Conservation (phyloP, 1,140 invertebrate species). For the Tenebrio molitor region DNA sequence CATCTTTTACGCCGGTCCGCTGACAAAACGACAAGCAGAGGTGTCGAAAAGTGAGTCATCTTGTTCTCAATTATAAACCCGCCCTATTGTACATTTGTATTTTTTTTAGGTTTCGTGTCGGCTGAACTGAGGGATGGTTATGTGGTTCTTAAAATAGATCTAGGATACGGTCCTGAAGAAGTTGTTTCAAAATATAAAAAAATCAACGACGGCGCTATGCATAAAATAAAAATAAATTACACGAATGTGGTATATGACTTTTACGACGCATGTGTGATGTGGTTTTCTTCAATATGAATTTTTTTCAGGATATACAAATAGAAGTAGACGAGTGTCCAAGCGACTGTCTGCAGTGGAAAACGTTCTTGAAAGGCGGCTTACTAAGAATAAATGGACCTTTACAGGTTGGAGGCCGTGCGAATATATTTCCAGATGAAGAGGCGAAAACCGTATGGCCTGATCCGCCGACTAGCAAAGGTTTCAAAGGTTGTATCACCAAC, state of each 20-base stretch:
- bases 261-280: background rate
- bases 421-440: slow-evolving; percentile 69
- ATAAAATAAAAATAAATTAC: slow-evolving; percentile 74
- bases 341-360: slow-evolving; percentile 78
- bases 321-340: slow-evolving; percentile 83
- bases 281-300: slow-evolving; percentile 24
- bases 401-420: slow-evolving; percentile 85
- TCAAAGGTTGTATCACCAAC: slow-evolving; percentile 89
- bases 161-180: slow-evolving; percentile 83
- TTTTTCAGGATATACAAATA: slow-evolving; percentile 76
- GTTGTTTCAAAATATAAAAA: slow-evolving; percentile 71
- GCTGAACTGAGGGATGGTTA: slow-evolving; percentile 89
- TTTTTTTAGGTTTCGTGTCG: slow-evolving; percentile 87
- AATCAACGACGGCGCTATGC: slow-evolving; percentile 82
- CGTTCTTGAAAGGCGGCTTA: slow-evolving; percentile 81
- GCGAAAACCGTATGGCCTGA: slow-evolving; percentile 70
- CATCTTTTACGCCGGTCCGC: slow-evolving; percentile 93
- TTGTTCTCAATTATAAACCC: too few relatives aligned
- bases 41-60: slow-evolving; percentile 57
- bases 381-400: slow-evolving; percentile 91
- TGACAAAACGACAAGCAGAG: slow-evolving; percentile 67
- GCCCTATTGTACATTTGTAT: too few relatives aligned
- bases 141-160: slow-evolving; percentile 88
- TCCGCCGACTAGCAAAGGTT: slow-evolving; percentile 77
- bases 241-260: slow-evolving; percentile 43